Evolutionary conservation across 2,888 invertebrate genomes (phyloP), one percentile per base, ranked within the genome.

Genomic region (Desoria tigrina): DNA sequence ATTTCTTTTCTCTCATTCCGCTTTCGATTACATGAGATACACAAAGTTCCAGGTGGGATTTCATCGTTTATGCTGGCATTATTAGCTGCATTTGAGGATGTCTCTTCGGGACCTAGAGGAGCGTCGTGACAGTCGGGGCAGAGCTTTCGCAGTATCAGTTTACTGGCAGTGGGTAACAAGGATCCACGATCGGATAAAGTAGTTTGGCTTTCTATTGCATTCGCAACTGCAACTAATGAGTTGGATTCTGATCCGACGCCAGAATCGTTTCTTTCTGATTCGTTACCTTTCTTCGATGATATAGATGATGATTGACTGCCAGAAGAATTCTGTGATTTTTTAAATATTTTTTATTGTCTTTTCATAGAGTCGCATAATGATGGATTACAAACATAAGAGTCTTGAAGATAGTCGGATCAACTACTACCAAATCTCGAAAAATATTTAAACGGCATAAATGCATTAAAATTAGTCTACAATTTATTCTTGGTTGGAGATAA

Each of bases 1-100:
- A 94, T 95, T 83, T 96, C 94, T 78, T 94, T 93, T 62, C 95
- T 85, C 79, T 96, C 95, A 9, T 90, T 87, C 63, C 94, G 85
- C 78, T 90, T 90, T 79, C 93, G 91, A 65, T 88, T 85, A 80
- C 96, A 96, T 79, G 93, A 92, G 71, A 90, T 85, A 80, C 94
- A 96, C 37, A 42, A 50, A n/a, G n/a, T n/a, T n/a, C n/a, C n/a
- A n/a, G n/a, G n/a, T 57, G n/a, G 21, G 7, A n/a, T 21, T n/a
- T n/a, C 39, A 39, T 39, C 16, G 9, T 39, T 7, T 9, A 54
- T 24, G 27, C 24, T 28, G 45, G 24, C 24, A 26, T 23, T 55
- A n/a, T 27, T 28, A 32, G n/a, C 32, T 14, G 24, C 42, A 26
- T 42, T n/a, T 55, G 26, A 60, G 49, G 60, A 32, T 58, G 51